These are phyloP conservation scores for Dinothrombium tinctorium DNA, from an alignment of 1,140 invertebrate species.

Conservation along the genomic window DNA sequence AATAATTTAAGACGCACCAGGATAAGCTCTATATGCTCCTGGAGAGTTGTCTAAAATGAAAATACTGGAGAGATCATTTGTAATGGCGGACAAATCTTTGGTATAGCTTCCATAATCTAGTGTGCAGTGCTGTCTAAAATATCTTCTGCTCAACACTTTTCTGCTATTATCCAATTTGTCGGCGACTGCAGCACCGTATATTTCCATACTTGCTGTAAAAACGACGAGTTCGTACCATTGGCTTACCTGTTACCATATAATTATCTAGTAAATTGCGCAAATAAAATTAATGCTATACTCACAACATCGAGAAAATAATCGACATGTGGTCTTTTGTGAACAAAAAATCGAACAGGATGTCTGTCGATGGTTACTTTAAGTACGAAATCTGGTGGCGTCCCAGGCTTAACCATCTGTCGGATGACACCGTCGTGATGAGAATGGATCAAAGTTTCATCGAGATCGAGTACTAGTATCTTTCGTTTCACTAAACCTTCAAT, in stretches of 20 bases:
- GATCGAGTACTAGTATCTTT: slow-evolving; percentile 88
- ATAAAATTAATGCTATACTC: slow-evolving; percentile 5
- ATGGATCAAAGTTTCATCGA: slow-evolving; percentile 98
- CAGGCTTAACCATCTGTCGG: slow-evolving; percentile 81
- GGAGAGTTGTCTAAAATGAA: slow-evolving; percentile 99
- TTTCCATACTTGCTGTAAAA: slow-evolving; percentile 99
- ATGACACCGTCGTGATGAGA: slow-evolving; percentile 94
- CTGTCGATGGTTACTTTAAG: slow-evolving; percentile 91
- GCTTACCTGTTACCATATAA: slow-evolving; percentile 36
- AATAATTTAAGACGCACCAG: slow-evolving; percentile 46
- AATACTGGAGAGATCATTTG: slow-evolving; percentile 80
- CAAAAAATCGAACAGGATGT: slow-evolving; percentile 96
- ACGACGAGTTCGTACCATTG: slow-evolving; percentile 95
- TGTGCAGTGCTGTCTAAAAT: slow-evolving; percentile 91
- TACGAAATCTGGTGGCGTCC: slow-evolving; percentile 93
- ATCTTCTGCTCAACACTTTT: slow-evolving; percentile 69
- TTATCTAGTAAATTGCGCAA: neutral
- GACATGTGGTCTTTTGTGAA: slow-evolving; percentile 96
- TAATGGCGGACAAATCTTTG: slow-evolving; percentile 90
- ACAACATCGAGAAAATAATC: slow-evolving; percentile 97
- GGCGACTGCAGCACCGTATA: slow-evolving; percentile 94
- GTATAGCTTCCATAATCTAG: slow-evolving; percentile 90
- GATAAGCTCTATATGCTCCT: slow-evolving; percentile 87
- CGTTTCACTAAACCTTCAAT: slow-evolving; percentile 63
- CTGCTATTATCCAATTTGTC: slow-evolving; percentile 89